Evolutionary conservation across 35 echinoderm and acorn worm genomes (phyloP), one percentile per base, ranked within the genome.

Genomic region (Acanthaster planci): DNA sequence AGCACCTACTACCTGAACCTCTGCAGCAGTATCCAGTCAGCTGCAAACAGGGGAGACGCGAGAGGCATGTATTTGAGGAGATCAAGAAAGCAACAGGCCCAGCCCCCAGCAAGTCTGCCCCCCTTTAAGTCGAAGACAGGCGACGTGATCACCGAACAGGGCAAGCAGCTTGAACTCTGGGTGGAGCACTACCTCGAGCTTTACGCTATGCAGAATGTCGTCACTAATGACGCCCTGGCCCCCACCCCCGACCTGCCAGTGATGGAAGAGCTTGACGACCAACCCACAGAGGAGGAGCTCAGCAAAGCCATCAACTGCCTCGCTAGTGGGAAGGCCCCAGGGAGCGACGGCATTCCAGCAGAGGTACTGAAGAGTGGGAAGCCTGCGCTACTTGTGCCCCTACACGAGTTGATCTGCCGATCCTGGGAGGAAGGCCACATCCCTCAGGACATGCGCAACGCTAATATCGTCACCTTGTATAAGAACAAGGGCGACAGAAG

Each of bases 151-250:
- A 89, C 77, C 30, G 78, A 82, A 55, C 7, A 37, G 2, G 26
- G 14, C 12, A 85, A 55, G 23, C 88, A 90, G 67, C 5, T 83
- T 7, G 67, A 90, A n/a, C 7, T 77, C 1, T 88, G 86, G 86
- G 86, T 78, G 10, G 81, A 93, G 37, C 91, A 93, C 75, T 93
- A 93, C 76, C 9, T 50, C 14, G 91, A 84, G 10, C 75, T 93
- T 0, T 89, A 89, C 38, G 67, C 91, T 21, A 84, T 1, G 34
- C 2, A 84, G 68, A 84, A 88, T 18, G 37, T 27, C 15, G 86
- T 93, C 0, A 12, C 72, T 22, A 19, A 78, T 0, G 79, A 21
- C 5, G 86, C 81, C 26, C 60, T 93, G 39, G 32, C 57, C 2
- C 6, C 10, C 44, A 55, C 59, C 36, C 15, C 47, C 6, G 19